phyloP scores from a whole-genome alignment of 2,797 vertebrate genomes.

The Tragelaphus eurycerus region DNA sequence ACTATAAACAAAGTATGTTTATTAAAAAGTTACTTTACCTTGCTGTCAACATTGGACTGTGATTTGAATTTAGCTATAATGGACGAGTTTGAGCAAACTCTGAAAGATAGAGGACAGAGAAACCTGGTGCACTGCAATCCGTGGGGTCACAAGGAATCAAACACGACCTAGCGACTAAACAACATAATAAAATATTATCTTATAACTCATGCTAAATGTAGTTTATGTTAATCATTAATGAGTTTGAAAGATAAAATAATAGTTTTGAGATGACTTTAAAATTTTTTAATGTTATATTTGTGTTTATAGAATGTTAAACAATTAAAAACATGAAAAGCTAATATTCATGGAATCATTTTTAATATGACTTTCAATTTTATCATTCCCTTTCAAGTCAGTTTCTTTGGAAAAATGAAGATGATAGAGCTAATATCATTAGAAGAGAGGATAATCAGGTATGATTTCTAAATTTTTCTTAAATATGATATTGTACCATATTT shows the following conservation, averaged over 20 bases:
- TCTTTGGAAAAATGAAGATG: constrained; percentile 53
- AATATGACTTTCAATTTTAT: constrained; percentile 67
- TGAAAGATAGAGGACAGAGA: background rate
- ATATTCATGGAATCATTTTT: constrained; percentile 59
- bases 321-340: constrained; percentile 29
- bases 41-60: background rate
- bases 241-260: constrained; percentile 39
- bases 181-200: background rate
- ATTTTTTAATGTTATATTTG: constrained; percentile 2
- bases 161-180: background rate
- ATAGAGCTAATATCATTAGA: constrained; percentile 52
- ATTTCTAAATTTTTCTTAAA: constrained; percentile 57
- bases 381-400: constrained; percentile 68
- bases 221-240: constrained; percentile 11
- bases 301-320: background rate
- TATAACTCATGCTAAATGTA: constrained; percentile 5
- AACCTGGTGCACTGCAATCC: background rate
- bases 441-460: constrained; percentile 76
- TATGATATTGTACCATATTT: background rate
- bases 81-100: background rate
- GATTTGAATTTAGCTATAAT: constrained; percentile 1
- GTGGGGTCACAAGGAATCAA: background rate
- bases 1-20: background rate
- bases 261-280: background rate
- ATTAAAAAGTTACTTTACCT: constrained; percentile 11